These are phyloP conservation scores for Lophius americanus DNA, from an alignment of 2,797 vertebrate species.

Conservation along the genomic window DNA sequence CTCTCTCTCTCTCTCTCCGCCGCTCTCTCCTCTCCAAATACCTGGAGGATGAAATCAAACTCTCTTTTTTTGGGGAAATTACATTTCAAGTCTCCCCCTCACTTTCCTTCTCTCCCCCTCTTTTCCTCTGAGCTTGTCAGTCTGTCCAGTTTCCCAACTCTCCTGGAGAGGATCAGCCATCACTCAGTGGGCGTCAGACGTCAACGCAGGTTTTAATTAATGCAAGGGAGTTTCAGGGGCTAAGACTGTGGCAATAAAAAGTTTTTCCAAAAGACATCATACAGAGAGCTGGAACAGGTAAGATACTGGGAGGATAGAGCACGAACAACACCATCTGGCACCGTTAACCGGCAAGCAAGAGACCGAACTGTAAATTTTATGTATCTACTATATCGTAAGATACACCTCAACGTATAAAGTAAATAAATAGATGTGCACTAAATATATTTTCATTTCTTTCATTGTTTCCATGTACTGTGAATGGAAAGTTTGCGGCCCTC, in stretches of 20 bases:
- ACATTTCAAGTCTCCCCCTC: conserved; percentile 28
- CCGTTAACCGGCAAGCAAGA: neutral
- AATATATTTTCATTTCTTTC: neutral
- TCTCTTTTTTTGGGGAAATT: conserved; percentile 52
- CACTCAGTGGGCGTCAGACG: conserved; percentile 41
- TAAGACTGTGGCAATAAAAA: conserved; percentile 19
- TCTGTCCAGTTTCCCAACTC: conserved; percentile 39
- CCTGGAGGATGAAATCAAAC: conserved; percentile 75
- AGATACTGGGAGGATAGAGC: conserved; percentile 6
- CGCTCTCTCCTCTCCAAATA: conserved; percentile 59
- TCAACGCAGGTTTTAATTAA: conserved; percentile 52
- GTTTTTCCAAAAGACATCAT: conserved; percentile 40
- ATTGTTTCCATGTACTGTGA: neutral
- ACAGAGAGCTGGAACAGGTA: conserved; percentile 44
- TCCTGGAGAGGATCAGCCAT: conserved; percentile 46
- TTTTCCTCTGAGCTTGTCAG: conserved; percentile 25
- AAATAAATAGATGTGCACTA: too few species aligned
- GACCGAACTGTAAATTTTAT: too few species aligned
- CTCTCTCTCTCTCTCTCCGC: conserved; percentile 13
- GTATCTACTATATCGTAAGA: too few species aligned
- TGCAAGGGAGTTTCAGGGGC: conserved; percentile 22
- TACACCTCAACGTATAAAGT: neutral
- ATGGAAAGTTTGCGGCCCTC: too few species aligned
- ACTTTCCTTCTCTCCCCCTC: neutral
- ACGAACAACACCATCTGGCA: conserved; percentile 12